Evolutionary conservation across 2,113 vertebrate genomes (phyloP).

Genomic region (Phylloscopus trochilus): DNA sequence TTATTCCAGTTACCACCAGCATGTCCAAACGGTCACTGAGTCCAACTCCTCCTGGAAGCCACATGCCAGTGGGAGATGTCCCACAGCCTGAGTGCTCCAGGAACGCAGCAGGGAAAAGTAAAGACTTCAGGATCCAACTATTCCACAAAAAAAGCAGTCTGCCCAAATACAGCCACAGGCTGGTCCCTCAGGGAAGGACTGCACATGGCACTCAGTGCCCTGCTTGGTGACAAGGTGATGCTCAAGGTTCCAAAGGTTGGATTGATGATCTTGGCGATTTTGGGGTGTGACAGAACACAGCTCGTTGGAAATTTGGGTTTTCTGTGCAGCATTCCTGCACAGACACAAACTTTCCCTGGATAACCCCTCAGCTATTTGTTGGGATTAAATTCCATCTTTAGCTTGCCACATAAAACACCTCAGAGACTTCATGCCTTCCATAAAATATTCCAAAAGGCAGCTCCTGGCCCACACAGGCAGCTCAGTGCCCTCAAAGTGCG

Average conservation of each 20-base stretch:
- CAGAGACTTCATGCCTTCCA: neutral
- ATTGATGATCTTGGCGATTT: neutral
- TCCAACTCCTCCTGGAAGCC: neutral
- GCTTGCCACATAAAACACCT: slow-evolving; percentile 45
- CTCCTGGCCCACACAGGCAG: slow-evolving; percentile 28
- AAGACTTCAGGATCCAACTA: neutral
- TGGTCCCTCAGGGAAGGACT: fast-evolving
- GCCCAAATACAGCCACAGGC: neutral
- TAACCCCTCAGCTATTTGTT: slow-evolving; percentile 15
- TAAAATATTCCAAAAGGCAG: neutral
- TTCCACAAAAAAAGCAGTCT: neutral
- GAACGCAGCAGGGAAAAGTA: neutral
- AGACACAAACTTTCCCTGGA: neutral
- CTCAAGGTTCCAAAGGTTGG: neutral
- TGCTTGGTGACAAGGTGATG: fast-evolving
- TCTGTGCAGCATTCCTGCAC: neutral
- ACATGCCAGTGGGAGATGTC: neutral
- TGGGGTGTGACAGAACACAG: neutral
- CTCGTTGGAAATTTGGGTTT: neutral
- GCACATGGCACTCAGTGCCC: neutral
- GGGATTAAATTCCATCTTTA: slow-evolving; percentile 31
- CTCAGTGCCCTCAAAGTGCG: neutral
- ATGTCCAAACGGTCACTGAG: fast-evolving
- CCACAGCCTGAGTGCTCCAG: neutral
- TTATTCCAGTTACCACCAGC: neutral